These are phyloP conservation scores for Perca fluviatilis DNA, from an alignment of 2,113 vertebrate species.

Conservation along the genomic window DNA sequence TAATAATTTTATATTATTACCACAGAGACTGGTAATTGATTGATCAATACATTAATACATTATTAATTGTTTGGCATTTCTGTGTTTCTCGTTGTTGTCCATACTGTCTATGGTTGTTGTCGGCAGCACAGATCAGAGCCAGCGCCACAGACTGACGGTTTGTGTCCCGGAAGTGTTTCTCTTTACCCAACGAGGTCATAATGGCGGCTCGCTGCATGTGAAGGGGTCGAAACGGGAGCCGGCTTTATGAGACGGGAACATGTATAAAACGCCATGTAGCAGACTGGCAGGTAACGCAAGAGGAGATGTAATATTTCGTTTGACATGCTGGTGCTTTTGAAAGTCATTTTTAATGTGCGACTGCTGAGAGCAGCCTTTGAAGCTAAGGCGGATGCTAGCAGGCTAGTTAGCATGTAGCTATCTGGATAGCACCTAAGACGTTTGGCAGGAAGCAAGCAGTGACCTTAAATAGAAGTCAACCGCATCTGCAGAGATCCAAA, in stretches of 20 bases:
- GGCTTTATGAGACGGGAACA: conserved; percentile 68
- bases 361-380: accelerated
- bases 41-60: not conserved
- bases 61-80: not conserved
- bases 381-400: conserved; percentile 29
- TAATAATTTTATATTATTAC: too few relatives aligned
- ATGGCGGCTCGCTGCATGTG: conserved; percentile 81
- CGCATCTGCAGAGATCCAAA: not conserved
- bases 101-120: too few relatives aligned
- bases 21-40: not conserved
- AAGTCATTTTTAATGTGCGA: accelerated
- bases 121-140: not conserved
- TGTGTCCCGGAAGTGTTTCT: conserved; percentile 71
- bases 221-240: conserved; percentile 68
- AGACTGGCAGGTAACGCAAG: conserved; percentile 76
- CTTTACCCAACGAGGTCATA: conserved; percentile 60
- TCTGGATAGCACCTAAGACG: not conserved
- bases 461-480: conserved; percentile 64
- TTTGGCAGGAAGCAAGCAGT: conserved; percentile 24
- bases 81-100: too few relatives aligned
- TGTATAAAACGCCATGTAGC: conserved; percentile 83
- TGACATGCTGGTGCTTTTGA: accelerated
- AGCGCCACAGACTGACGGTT: not conserved
- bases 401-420: conserved; percentile 57
- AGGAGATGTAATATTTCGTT: accelerated